phyloP scores from a whole-genome alignment of 1,140 invertebrate genomes.

The Dufourea novaeangliae region DNA sequence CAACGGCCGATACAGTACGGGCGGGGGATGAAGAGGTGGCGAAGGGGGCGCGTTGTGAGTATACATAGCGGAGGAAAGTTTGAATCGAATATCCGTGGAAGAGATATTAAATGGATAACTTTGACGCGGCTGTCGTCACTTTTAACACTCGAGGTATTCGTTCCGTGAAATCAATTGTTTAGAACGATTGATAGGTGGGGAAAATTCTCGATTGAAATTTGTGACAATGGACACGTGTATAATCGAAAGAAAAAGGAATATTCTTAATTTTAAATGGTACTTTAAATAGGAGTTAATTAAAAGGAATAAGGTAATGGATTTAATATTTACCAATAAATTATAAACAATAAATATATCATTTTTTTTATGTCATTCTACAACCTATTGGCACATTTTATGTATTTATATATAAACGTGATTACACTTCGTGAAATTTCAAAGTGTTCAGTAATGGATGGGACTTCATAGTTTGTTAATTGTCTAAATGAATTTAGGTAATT shows the following conservation, averaged over 20 bases:
- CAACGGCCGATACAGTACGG: constrained; percentile 47
- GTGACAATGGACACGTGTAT: neutral
- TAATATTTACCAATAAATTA: too few species aligned
- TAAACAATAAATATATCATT: too few species aligned
- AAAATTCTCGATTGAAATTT: neutral
- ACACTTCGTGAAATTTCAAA: too few species aligned
- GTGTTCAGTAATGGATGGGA: too few species aligned
- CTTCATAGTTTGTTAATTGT: too few species aligned
- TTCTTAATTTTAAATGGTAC: too few species aligned
- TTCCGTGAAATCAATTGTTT: neutral
- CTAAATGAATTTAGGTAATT: too few species aligned
- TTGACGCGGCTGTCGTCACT: constrained; percentile 17
- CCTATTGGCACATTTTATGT: too few species aligned
- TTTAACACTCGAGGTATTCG: neutral
- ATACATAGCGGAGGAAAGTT: constrained; percentile 56
- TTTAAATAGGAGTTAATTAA: too few species aligned
- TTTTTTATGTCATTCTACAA: too few species aligned
- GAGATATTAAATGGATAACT: constrained; percentile 64
- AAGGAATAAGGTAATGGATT: too few species aligned
- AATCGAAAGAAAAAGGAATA: neutral
- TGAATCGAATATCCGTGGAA: constrained; percentile 60
- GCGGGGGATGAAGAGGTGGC: constrained; percentile 16
- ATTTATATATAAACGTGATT: too few species aligned
- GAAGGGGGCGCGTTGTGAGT: constrained; percentile 19
- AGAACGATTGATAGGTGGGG: neutral